phyloP scores from a whole-genome alignment of 2,113 vertebrate genomes.

The Turnix velox region DNA sequence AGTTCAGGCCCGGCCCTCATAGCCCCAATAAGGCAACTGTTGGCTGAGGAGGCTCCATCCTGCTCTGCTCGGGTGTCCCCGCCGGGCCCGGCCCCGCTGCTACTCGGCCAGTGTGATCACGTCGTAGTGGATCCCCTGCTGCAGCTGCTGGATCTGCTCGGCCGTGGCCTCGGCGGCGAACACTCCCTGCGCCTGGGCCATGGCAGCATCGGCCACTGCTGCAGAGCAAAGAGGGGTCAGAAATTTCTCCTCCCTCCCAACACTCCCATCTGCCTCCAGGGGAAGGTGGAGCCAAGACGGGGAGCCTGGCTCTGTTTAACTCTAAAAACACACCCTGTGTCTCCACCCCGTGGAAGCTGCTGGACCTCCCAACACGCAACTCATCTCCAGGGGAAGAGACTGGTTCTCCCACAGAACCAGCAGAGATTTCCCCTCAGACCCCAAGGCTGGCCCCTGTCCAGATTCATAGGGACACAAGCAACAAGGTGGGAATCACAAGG shows the following conservation, averaged over 20 bases:
- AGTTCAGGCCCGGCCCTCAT: accelerated
- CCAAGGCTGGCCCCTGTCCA: background rate
- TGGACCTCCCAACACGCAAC: background rate
- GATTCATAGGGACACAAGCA: background rate
- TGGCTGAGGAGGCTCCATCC: background rate
- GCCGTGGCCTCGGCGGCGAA: slow-evolving; percentile 80
- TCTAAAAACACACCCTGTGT: background rate
- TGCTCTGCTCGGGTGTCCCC: background rate
- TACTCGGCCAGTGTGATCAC: slow-evolving; percentile 89
- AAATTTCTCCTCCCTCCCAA: too few species aligned
- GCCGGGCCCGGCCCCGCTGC: background rate
- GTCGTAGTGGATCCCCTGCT: slow-evolving; percentile 90
- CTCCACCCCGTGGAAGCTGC: background rate
- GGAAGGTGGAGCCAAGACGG: accelerated
- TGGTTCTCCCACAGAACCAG: background rate
- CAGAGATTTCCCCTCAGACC: background rate
- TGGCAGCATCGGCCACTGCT: slow-evolving; percentile 89
- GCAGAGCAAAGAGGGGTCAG: background rate
- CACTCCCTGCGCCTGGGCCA: slow-evolving; percentile 85
- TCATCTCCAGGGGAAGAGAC: background rate
- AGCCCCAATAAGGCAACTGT: slow-evolving; percentile 39
- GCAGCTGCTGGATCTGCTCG: slow-evolving; percentile 89
- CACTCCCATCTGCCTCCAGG: accelerated
- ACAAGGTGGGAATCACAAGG: accelerated
- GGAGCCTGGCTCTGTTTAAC: accelerated